A percentile compares a stretch with the other conserved stretches of the same genome.
phyloP scores from a whole-genome alignment of 2,888 invertebrate genomes.

The Sepioteuthis lessoniana region DNA sequence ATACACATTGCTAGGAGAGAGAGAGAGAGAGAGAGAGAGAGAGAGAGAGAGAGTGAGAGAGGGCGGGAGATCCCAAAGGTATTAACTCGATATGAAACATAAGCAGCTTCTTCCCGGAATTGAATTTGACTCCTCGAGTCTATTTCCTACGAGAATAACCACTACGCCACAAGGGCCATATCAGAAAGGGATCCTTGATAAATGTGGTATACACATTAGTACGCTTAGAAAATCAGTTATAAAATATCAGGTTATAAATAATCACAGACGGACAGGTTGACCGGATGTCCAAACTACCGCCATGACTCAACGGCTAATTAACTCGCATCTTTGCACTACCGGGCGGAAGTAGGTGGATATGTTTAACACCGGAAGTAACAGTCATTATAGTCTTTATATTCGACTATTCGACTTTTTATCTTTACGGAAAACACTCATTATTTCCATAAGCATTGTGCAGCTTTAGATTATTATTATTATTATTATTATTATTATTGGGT shows the following conservation, averaged over 20 bases:
- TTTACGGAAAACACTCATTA: not conserved
- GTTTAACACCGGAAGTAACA: conserved; percentile 20
- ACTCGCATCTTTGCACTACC: not conserved
- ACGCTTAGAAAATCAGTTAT: not conserved
- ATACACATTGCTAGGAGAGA: no score
- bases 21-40: no score
- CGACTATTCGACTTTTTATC: not conserved
- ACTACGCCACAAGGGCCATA: no score
- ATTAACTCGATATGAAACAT: no score
- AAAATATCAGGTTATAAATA: not conserved
- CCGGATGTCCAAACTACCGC: not conserved
- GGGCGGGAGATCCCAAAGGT: no score
- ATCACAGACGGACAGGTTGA: not conserved
- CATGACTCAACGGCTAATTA: not conserved
- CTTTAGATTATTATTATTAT: not conserved
- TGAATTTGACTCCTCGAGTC: no score
- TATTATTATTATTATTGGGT: not conserved
- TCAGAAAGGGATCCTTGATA: no score
- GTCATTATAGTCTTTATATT: not conserved
- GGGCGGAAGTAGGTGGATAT: not conserved
- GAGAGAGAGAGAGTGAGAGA: no score
- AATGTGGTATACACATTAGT: no score
- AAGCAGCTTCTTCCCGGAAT: no score
- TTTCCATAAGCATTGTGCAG: not conserved
- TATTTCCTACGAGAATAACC: no score